These are phyloP conservation scores for Hyperoplus immaculatus DNA, from an alignment of 2,797 vertebrate genomes.

Conservation along the genomic window DNA sequence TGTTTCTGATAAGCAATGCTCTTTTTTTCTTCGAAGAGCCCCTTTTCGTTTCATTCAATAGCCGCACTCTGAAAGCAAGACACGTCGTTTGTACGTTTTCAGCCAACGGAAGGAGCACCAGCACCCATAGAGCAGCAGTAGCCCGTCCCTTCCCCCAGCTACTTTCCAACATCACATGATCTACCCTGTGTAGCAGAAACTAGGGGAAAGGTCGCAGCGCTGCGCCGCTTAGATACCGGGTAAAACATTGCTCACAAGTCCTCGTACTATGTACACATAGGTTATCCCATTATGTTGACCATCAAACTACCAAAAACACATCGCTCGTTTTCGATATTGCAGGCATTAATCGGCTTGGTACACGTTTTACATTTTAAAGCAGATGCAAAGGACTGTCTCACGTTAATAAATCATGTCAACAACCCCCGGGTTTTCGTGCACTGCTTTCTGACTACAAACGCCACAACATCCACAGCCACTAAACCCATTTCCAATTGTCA, in stretches of 20 bases:
- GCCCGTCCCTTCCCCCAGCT: conserved; percentile 71
- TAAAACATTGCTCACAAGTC: conserved; percentile 21
- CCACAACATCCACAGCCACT: background rate
- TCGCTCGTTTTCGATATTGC: background rate
- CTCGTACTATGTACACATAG: background rate
- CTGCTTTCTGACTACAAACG: conserved; percentile 3
- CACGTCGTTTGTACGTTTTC: conserved; percentile 42
- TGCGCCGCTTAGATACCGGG: conserved; percentile 59
- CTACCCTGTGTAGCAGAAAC: conserved; percentile 78
- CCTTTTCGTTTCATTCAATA: conserved; percentile 18
- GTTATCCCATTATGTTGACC: no score
- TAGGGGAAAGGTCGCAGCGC: conserved; percentile 87
- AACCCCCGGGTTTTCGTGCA: background rate
- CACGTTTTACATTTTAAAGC: background rate
- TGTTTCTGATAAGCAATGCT: background rate
- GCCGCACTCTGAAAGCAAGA: conserved; percentile 47
- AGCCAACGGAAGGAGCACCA: conserved; percentile 27
- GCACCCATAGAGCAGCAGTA: conserved; percentile 44
- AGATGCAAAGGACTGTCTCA: background rate
- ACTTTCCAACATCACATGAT: conserved; percentile 82
- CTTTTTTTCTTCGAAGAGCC: background rate
- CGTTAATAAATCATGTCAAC: background rate
- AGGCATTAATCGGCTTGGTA: background rate
- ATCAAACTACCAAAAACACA: background rate
- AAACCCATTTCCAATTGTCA: background rate